Conservation (phyloP, 2,113 vertebrate genomes). For the Xyrauchen texanus region DNA sequence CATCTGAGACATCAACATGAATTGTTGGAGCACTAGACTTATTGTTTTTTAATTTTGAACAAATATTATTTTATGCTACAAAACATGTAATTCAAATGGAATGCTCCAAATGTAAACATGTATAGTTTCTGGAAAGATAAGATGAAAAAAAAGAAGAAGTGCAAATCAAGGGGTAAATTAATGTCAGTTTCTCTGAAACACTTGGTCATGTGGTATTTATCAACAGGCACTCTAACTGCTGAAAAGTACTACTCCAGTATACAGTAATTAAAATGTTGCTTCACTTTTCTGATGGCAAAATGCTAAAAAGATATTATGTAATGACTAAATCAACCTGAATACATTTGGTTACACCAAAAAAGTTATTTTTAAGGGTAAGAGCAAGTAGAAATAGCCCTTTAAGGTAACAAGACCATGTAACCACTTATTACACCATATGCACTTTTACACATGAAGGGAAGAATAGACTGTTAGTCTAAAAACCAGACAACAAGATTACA, state of each 20-base stretch:
- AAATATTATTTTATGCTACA: not conserved
- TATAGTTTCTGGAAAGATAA: not conserved
- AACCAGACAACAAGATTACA: not conserved
- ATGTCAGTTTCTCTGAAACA: constrained; percentile 27
- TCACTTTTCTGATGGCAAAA: not conserved
- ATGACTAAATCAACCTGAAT: no score
- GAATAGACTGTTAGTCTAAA: not conserved
- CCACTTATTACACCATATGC: not conserved
- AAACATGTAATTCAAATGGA: not conserved
- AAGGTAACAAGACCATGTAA: no score
- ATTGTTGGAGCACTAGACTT: no score
- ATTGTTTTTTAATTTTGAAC: not conserved
- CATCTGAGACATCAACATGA: no score
- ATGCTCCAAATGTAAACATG: not conserved
- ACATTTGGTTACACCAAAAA: no score
- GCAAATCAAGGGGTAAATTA: not conserved
- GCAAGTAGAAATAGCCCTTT: no score
- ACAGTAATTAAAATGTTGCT: no score
- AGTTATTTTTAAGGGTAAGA: no score
- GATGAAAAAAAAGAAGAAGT: not conserved
- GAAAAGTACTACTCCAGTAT: not conserved
- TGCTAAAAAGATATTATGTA: not conserved
- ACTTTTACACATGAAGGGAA: not conserved
- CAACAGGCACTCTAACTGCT: not conserved
- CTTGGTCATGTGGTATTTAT: constrained; percentile 2